Conservation (phyloP, 2,888 invertebrate species). For the Caenorhabditis sp. region DNA sequence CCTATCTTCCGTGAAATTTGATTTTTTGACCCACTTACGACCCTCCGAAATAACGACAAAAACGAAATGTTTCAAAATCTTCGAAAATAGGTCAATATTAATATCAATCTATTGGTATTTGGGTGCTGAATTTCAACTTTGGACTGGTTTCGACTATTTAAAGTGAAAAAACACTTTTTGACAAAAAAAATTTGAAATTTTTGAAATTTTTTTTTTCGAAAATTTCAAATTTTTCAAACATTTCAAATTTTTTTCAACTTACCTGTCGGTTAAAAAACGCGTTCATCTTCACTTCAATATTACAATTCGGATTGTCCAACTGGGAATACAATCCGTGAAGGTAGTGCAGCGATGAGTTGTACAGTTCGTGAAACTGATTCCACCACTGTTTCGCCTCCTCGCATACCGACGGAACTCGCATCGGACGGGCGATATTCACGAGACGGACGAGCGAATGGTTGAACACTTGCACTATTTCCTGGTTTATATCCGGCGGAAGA, state of each 20-base stretch:
- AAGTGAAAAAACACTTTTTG: background rate
- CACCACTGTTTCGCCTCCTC: constrained; percentile 34
- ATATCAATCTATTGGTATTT: too few species aligned
- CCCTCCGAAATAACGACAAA: background rate
- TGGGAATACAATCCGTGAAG: constrained; percentile 68
- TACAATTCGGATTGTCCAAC: constrained; percentile 55
- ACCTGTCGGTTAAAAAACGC: constrained; percentile 54
- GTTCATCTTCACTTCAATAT: constrained; percentile 44
- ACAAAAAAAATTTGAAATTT: background rate
- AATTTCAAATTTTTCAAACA: background rate
- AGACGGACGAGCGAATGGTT: constrained; percentile 49
- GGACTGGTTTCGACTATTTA: too few species aligned
- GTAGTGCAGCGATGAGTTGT: constrained; percentile 53
- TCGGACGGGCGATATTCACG: constrained; percentile 48
- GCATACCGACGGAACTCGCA: constrained; percentile 36
- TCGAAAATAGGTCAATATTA: too few species aligned
- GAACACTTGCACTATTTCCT: constrained; percentile 23
- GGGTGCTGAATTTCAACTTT: too few species aligned
- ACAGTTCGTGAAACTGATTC: constrained; percentile 53
- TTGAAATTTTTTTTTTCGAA: background rate
- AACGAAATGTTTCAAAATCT: too few species aligned
- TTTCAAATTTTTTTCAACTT: background rate
- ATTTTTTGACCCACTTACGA: background rate
- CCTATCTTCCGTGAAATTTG: background rate
- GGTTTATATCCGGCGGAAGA: constrained; percentile 26